These are phyloP conservation scores for Poecilia gillii DNA, from an alignment of 2,797 vertebrate species.

Conservation along the genomic window DNA sequence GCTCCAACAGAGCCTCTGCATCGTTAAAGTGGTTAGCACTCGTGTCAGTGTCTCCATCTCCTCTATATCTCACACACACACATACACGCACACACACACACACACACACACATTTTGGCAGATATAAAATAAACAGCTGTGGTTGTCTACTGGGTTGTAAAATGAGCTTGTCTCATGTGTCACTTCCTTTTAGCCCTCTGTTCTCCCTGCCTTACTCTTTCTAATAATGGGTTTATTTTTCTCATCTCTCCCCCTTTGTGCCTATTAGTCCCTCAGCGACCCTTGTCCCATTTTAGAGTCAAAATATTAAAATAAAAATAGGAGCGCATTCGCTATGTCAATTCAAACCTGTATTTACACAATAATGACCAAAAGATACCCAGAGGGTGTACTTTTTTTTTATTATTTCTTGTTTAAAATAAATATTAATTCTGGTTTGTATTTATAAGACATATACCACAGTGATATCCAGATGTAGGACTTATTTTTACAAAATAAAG, in stretches of 20 bases:
- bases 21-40: conserved; percentile 26
- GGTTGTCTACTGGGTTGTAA: conserved; percentile 17
- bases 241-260: not conserved
- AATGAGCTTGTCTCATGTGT: conserved; percentile 12
- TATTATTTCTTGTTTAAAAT: not conserved
- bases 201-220: conserved; percentile 4
- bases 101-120: conserved; percentile 15
- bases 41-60: conserved; percentile 17
- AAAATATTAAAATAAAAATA: conserved; percentile 3
- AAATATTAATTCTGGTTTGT: not conserved
- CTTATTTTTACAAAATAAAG: not conserved
- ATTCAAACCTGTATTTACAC: not conserved
- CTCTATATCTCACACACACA: not conserved
- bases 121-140: conserved; percentile 29
- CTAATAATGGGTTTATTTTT: not conserved
- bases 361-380: not conserved
- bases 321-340: not conserved
- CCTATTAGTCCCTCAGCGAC: conserved; percentile 15
- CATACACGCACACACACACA: too few relatives aligned
- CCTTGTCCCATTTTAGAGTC: not conserved
- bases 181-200: conserved; percentile 7
- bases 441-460: not conserved
- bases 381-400: not conserved
- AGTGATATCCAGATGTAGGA: not conserved
- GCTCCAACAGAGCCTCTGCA: conserved; percentile 32